Evolutionary conservation across 2,113 vertebrate genomes (phyloP).

Genomic region (Malurus elegans): DNA sequence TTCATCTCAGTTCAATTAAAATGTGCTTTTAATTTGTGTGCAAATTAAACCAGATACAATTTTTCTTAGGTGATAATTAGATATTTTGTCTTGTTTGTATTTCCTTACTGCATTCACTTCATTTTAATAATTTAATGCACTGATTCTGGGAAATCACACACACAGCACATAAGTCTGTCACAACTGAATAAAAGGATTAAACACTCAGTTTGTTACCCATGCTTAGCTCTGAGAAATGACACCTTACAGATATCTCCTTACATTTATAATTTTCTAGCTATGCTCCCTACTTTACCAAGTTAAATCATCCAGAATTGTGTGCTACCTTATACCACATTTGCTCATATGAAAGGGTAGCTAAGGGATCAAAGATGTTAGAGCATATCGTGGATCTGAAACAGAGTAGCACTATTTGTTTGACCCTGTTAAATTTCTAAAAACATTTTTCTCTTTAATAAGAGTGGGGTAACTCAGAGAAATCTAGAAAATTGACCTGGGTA

Average conservation of each 20-base stretch:
- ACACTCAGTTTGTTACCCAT: background rate
- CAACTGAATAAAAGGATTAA: background rate
- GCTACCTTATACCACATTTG: background rate
- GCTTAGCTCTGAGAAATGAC: background rate
- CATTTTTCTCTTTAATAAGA: background rate
- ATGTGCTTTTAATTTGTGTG: too few relatives aligned
- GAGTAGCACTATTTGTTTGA: background rate
- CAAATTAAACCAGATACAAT: background rate
- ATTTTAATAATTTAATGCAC: background rate
- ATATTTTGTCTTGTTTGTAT: background rate
- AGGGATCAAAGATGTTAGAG: background rate
- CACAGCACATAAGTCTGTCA: background rate
- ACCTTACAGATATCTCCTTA: background rate
- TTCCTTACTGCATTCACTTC: background rate
- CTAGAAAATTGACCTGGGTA: background rate
- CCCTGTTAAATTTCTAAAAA: background rate
- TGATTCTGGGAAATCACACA: background rate
- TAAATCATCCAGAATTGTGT: background rate
- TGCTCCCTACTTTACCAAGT: background rate
- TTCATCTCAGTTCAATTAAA: background rate
- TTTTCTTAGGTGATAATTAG: background rate
- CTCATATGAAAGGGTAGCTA: background rate
- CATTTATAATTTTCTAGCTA: background rate
- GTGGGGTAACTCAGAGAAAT: background rate
- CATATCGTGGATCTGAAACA: background rate